Evolutionary conservation across 2,888 invertebrate species (phyloP).

Genomic region (Electrophaes corylata): DNA sequence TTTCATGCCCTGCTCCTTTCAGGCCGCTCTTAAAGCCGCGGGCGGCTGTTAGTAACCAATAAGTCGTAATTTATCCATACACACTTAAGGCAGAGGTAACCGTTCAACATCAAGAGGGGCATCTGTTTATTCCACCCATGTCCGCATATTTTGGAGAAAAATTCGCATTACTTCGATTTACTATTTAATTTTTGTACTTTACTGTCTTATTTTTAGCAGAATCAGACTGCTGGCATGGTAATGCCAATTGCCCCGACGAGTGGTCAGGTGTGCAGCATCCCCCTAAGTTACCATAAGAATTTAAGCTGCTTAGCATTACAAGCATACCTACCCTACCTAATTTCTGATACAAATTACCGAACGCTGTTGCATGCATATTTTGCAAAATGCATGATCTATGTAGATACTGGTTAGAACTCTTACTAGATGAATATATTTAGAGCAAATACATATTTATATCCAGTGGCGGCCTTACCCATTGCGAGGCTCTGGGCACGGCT

Average conservation of each 20-base stretch:
- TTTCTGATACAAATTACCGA: neutral
- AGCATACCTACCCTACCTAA: neutral
- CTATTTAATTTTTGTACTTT: slow-evolving; percentile 8
- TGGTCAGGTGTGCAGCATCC: slow-evolving; percentile 32
- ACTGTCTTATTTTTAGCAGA: slow-evolving; percentile 30
- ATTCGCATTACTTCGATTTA: too few relatives aligned
- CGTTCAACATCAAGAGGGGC: too few relatives aligned
- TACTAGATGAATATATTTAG: neutral
- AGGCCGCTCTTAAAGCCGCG: too few relatives aligned
- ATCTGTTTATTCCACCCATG: too few relatives aligned
- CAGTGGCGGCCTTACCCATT: too few relatives aligned
- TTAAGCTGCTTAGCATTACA: slow-evolving; percentile 3
- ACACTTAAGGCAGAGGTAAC: too few relatives aligned
- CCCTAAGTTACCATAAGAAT: neutral
- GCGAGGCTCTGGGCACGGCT: too few relatives aligned
- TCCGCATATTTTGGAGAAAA: too few relatives aligned
- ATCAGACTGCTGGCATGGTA: slow-evolving; percentile 18
- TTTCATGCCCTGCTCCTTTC: too few relatives aligned
- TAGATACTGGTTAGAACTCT: neutral
- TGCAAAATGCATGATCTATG: neutral
- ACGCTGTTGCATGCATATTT: slow-evolving; percentile 8
- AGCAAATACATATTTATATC: neutral
- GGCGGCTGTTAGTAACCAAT: too few relatives aligned
- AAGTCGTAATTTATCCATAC: too few relatives aligned
- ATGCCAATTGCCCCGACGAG: slow-evolving; percentile 17